A percentile compares a stretch with the other conserved stretches of the same genome.
Conservation (phyloP, 2,797 vertebrate species). For the Lycodopsis pacificus region DNA sequence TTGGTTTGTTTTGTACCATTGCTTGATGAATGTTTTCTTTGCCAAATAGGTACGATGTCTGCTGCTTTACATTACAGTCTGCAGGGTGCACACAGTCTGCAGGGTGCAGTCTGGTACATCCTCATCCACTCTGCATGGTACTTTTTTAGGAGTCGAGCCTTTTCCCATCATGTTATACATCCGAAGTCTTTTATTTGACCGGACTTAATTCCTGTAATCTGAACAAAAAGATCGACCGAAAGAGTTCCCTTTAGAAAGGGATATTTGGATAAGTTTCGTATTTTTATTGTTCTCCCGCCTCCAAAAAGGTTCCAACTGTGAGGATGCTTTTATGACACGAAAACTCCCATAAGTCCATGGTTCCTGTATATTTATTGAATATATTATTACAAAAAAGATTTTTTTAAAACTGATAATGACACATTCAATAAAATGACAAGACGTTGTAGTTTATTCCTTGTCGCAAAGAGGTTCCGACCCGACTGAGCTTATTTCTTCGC, state of each 20-base stretch:
- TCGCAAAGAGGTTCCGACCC: slow-evolving; percentile 20
- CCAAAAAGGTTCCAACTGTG: slow-evolving; percentile 41
- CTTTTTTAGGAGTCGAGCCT: slow-evolving; percentile 42
- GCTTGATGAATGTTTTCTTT: slow-evolving; percentile 80
- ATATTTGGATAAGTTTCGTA: slow-evolving; percentile 3
- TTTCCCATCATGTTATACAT: slow-evolving; percentile 48
- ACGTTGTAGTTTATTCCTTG: slow-evolving; percentile 56
- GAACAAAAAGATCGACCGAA: slow-evolving; percentile 40
- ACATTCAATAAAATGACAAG: slow-evolving; percentile 70
- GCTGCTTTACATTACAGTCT: slow-evolving; percentile 59
- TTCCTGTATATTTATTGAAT: slow-evolving; percentile 83
- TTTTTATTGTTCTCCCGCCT: neutral
- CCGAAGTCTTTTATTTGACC: slow-evolving; percentile 53
- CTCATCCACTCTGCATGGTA: slow-evolving; percentile 54
- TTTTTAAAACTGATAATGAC: slow-evolving; percentile 58
- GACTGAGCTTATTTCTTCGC: slow-evolving; percentile 42
- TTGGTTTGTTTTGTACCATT: slow-evolving; percentile 48
- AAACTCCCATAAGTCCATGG: slow-evolving; percentile 32
- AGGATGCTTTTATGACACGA: slow-evolving; percentile 64
- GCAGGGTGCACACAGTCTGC: slow-evolving; percentile 40
- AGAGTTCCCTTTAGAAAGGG: slow-evolving; percentile 14
- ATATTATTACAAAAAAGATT: slow-evolving; percentile 65
- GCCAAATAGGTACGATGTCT: slow-evolving; percentile 80
- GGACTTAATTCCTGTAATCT: slow-evolving; percentile 36
- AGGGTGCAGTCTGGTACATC: slow-evolving; percentile 53